Evolutionary conservation across 1,140 invertebrate species (phyloP), one percentile per base, ranked within the genome.

Genomic region (Cotesia chilonis): DNA sequence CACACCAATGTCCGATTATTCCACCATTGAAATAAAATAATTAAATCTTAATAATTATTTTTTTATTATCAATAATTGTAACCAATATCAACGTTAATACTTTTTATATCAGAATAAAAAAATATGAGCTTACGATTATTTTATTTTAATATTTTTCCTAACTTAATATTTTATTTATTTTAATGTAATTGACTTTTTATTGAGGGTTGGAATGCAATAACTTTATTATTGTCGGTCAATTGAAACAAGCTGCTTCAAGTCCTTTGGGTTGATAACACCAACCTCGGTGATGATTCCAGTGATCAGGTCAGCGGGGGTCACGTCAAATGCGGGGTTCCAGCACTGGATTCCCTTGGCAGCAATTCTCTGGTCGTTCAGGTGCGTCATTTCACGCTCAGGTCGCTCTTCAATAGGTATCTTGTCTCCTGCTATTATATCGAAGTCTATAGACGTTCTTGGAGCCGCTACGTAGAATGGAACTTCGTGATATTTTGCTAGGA

Each of bases 241-340:
- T 5, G 63, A 54, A n/a, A 60, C 37, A 37, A 77, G 67, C 36
- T 74, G 66, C 14, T 60, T 70, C 12, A 86, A 71, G 47, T 84
- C 76, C 28, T 76, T 54, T 0, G 95, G 93, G 68, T 85, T 83
- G 78, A 92, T 97, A 4, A 97, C 92, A 14, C 97, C 97, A 78
- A 91, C 91, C 87, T 99, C 97, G 10, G 98, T 99, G 12, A 99
- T 94, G 73, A 99, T 97, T 7, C 94, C 96, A 20, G 95, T 95
- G 67, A 99, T 99, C 1, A 99, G 89, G 28, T 91, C 86, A 4
- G 95, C 94, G 17, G 98, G 97, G n/a, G 98, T 99, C 2, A 99
- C 93, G 88, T 99, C 98, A 88, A 99, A 99, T 0, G 97, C 94
- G 57, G 98, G 98, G 90, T 99, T 99, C 97, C 97, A 99, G 82